Base-by-base conservation (phyloP, 1,140 invertebrate species). In the Caenorhabditis elegans region DNA sequence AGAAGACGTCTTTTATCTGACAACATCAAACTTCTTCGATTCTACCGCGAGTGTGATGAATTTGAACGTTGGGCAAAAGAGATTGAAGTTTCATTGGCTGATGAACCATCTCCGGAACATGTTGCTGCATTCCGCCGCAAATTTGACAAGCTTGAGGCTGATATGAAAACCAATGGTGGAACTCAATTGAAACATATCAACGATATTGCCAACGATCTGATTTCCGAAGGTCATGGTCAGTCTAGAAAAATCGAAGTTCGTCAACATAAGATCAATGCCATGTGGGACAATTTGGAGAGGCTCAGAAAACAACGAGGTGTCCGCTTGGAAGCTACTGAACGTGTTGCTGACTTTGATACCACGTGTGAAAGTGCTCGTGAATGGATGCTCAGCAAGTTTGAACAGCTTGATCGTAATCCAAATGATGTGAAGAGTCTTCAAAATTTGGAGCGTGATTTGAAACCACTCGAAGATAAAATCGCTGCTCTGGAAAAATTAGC, bases 61-160 rank as follows among this genome's bases (percentile, higher is more conserved):
- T 97, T 98, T 90, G 96, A 98, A 90, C 94, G 94, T 84, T 98
- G 97, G 97, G 96, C 98, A 88, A 94, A 94, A 86, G 96, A 98
- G 80, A 98, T 96, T 89, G 95, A 97, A 90, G 94, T 94, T 87
- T 92, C 96, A 90, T 91, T 98, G 26, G 92, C 93, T 49, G 92
- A 93, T 13, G 95, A 96, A 80, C 95, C 97, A 85, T 93, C 93
- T 15, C 92, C 93, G 17, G 95, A 96, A 83, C 95, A 94, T 86
- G 95, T 98, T n/a, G 95, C 97, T 87, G 95, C 94, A 24, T 82
- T 82, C 75, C 48, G 81, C 28, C 48, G 34, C 26, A 81, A 76
- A 26, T 81, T 81, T 34, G 80, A 81, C 34, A 76, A 77, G 26
- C 80, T 81, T 10, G 80, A 81, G 26, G 80, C 65, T 36, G 80